Evolutionary conservation across 2,113 vertebrate genomes (phyloP), one percentile per base, ranked within the genome.

Genomic region (Sorex araneus): DNA sequence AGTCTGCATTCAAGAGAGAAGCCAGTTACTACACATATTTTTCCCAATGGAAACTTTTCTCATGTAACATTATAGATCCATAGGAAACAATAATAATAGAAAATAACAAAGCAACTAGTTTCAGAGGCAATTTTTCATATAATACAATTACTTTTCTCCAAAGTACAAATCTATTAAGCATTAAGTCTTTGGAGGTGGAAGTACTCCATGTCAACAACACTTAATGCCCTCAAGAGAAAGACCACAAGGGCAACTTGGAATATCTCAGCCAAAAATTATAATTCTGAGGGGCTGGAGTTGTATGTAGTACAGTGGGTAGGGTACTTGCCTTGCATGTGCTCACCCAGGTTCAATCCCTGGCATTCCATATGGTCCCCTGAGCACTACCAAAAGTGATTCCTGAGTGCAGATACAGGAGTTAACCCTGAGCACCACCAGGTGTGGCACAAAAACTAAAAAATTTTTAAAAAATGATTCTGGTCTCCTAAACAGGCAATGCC

Each of bases 11-110:
- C 34, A 66, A 32, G 70, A 74, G 36, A 84, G n/a, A 36, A 73
- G 45, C n/a, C 23, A 73, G 78, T 50, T 87, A 74, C 40, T 76
- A 32, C 67, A 87, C 27, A 84, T 36, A 74, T 3, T 73, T 78
- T 73, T 74, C 40, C 64, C 54, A 40, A 32, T n/a, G 34, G 75
- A 27, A 73, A 91, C 16, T 67, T 74, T 89, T 84, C 12, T 81
- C 74, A 28, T 1, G 13, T 74, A 32, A 60, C 30, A 9, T 54
- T 50, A 21, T 0, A 77, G 69, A 34, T 21, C 28, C 11, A 3
- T 11, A 84, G 45, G 28, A 73, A 36, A 84, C 21, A 78, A 73
- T 11, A 63, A 30, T 21, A 5, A 84, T 76, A 34, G 15, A 79
- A 67, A 82, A 89, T 7, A 87, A 28, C 19, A 28, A 11, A 82